Conservation (phyloP, 2,797 vertebrate species). For the Benthosema pterotum region DNA sequence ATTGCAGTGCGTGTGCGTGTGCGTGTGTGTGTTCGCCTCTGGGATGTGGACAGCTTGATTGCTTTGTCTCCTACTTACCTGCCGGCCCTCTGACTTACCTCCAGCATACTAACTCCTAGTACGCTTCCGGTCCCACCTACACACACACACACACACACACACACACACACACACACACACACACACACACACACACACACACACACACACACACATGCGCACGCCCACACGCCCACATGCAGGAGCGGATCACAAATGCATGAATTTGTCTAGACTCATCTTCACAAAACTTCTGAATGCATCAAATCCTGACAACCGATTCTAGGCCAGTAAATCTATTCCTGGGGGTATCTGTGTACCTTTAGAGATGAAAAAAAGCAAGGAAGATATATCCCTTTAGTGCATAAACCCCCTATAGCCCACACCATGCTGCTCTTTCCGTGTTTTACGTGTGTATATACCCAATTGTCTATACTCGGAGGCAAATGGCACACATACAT, state of each 20-base stretch:
- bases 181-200: conserved; percentile 28
- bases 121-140: conserved; percentile 23
- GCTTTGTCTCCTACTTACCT: conserved; percentile 73
- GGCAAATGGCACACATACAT: conserved; percentile 77
- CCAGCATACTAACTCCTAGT: conserved; percentile 72
- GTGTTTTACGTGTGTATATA: conserved; percentile 60
- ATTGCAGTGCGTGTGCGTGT: conserved; percentile 31
- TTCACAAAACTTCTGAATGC: conserved; percentile 80
- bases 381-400: conserved; percentile 64
- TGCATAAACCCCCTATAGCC: conserved; percentile 54
- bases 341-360: conserved; percentile 78
- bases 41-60: conserved; percentile 70
- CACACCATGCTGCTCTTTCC: conserved; percentile 51
- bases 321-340: conserved; percentile 80
- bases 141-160: conserved; percentile 1
- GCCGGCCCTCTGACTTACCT: conserved; percentile 70
- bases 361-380: conserved; percentile 61
- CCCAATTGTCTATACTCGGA: conserved; percentile 69
- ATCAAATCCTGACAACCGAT: conserved; percentile 83
- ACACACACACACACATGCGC: conserved; percentile 8
- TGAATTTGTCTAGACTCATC: conserved; percentile 81
- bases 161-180: conserved; percentile 14
- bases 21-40: conserved; percentile 43
- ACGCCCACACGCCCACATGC: conserved; percentile 25
- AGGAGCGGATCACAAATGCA: conserved; percentile 73